Evolutionary conservation across 2,888 invertebrate genomes (phyloP).

Genomic region (Eupsilia transversa): DNA sequence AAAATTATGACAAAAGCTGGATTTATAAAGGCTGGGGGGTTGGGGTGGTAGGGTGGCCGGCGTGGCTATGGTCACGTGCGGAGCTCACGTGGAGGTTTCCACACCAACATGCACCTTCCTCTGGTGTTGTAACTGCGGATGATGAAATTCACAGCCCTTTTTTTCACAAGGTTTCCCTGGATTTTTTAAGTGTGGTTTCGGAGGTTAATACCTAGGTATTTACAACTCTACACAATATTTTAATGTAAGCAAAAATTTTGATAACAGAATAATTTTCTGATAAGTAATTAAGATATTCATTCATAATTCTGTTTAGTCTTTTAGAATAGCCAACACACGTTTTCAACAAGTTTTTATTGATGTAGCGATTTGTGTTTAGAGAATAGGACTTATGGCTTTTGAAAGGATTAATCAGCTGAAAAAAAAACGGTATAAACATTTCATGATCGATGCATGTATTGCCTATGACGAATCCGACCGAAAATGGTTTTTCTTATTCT

Average conservation of each 20-base stretch:
- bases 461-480: neutral
- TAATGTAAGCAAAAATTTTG: neutral
- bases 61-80: conserved; percentile 56
- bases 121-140: conserved; percentile 23
- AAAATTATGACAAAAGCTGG: conserved; percentile 67
- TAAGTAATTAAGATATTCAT: neutral
- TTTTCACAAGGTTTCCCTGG: conserved; percentile 21
- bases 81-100: conserved; percentile 58
- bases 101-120: conserved; percentile 36
- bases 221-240: neutral
- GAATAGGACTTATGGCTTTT: neutral
- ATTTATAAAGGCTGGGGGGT: conserved; percentile 51
- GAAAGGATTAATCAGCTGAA: neutral
- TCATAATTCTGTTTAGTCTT: neutral
- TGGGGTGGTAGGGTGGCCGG: conserved; percentile 37
- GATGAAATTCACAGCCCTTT: conserved; percentile 17
- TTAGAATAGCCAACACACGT: neutral
- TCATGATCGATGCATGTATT: neutral
- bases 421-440: neutral
- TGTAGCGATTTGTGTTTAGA: neutral
- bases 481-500: no score
- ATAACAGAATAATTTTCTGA: neutral
- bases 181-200: neutral
- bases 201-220: neutral
- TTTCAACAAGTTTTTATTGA: neutral